Base-by-base conservation (phyloP, 2,113 vertebrate species). In the Ctenomys sociabilis region DNA sequence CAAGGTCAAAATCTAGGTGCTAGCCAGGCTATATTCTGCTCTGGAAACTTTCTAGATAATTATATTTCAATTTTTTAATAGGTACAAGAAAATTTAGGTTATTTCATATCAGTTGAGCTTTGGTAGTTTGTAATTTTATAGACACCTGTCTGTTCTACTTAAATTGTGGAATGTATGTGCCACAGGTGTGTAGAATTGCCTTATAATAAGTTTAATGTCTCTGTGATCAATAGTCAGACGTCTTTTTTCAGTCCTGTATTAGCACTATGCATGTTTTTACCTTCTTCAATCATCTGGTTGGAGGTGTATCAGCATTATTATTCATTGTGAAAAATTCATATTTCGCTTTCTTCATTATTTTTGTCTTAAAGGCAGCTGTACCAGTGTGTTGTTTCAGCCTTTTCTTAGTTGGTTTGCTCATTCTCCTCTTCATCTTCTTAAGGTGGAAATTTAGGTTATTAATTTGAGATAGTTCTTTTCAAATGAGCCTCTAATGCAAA, bases 351-450 rank as follows among this genome's bases (percentile, higher is more conserved):
- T 61, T 37, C 52, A 54, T 57, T 70, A 70, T 80, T 54, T 16
- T 12, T 70, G 12, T 26, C 84, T 90, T 66, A 64, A 88, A 81
- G 43, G 43, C 43, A 4, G 84, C 91, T 84, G 4, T 14, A 12
- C 91, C 14, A 43, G 24, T 5, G 88, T 7, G 57, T 84, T 64
- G 80, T 90, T 54, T 68, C 84, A 43, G 63, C 30, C 37, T 68
- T 59, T 1, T 77, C 70, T 95, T 95, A 11, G 22, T 88, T 77
- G n/a, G 64, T 95, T 94, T 14, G 14, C 84, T 80, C 78, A 57
- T 70, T 93, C 61, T 43, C 93, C 3, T 59, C 54, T 57, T 57
- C 54, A 61, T n/a, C 5, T 72, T 70, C 35, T 81, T 72, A 90
- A 89, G 2, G 1, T 75, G 9, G 24, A 84, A 68, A 26, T 57